phyloP scores from a whole-genome alignment of 2,888 invertebrate genomes.

The Matsumyia berberina region DNA sequence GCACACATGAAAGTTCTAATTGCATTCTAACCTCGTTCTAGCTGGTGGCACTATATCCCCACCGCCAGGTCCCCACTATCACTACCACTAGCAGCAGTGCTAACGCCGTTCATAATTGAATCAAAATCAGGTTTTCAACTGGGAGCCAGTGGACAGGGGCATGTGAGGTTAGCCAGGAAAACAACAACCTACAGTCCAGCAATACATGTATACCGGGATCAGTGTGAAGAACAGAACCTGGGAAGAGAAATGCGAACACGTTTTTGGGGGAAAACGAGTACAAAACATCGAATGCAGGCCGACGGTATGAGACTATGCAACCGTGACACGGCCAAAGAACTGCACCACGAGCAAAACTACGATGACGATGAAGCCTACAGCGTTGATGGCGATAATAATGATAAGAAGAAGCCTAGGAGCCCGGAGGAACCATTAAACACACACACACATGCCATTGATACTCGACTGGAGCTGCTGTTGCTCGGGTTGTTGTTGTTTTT shows the following conservation, averaged over 20 bases:
- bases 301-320: conserved; percentile 52
- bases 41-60: conserved; percentile 43
- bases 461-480: conserved; percentile 2
- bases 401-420: conserved; percentile 54
- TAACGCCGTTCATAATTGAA: conserved; percentile 58
- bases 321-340: conserved; percentile 35
- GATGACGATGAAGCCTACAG: conserved; percentile 30
- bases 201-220: conserved; percentile 31
- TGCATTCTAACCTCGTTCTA: conserved; percentile 71
- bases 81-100: conserved; percentile 8
- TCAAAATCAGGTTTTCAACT: conserved; percentile 59
- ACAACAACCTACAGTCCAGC: background rate
- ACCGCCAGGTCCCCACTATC: conserved; percentile 10
- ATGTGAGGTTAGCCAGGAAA: no score
- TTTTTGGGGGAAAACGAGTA: conserved; percentile 57
- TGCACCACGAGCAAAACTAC: conserved; percentile 15
- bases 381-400: conserved; percentile 46
- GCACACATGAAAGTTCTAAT: conserved; percentile 61
- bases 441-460: conserved; percentile 48
- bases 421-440: conserved; percentile 45
- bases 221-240: conserved; percentile 56
- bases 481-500: conserved; percentile 5
- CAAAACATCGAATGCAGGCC: conserved; percentile 65
- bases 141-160: background rate
- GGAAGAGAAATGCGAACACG: conserved; percentile 61